A percentile compares a stretch with the other conserved stretches of the same genome.
Evolutionary conservation across 2,797 vertebrate species (phyloP).

Genomic region (Setipinna tenuifilis): DNA sequence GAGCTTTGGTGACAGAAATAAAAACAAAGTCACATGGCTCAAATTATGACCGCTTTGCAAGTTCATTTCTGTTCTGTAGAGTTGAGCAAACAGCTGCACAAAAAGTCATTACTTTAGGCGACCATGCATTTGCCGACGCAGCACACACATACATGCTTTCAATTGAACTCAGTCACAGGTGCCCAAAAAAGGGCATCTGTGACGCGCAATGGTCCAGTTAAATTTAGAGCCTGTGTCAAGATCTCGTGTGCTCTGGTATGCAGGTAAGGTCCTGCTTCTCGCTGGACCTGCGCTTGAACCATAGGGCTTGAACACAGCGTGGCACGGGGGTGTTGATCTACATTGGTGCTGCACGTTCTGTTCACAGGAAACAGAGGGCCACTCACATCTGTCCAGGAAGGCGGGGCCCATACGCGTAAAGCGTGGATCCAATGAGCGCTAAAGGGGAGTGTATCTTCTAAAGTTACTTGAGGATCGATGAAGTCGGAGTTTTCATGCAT

Average conservation of each 20-base stretch:
- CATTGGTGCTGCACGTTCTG: not conserved
- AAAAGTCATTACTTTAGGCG: not conserved
- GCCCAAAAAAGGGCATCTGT: conserved; percentile 13
- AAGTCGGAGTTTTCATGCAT: not conserved
- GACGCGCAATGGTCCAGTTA: not conserved
- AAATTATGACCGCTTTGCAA: not conserved
- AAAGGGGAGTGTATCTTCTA: not conserved
- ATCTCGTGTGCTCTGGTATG: not conserved
- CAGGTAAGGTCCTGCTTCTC: conserved; percentile 2
- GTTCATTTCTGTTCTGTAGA: not conserved
- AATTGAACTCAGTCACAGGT: not conserved
- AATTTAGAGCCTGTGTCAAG: not conserved
- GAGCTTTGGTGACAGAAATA: not conserved
- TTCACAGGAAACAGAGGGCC: not conserved
- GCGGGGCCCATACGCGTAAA: not conserved
- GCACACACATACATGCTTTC: not conserved
- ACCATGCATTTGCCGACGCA: not conserved
- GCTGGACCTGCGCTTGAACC: not conserved
- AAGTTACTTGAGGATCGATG: conserved; percentile 16
- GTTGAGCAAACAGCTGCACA: not conserved
- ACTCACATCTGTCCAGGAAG: not conserved
- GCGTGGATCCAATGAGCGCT: not conserved
- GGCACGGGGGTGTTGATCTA: not conserved
- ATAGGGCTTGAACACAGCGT: not conserved
- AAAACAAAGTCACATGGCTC: conserved; percentile 7